Evolutionary conservation across 2,797 vertebrate species (phyloP), one percentile per base, ranked within the genome.

Genomic region (Sandelia bainsii): DNA sequence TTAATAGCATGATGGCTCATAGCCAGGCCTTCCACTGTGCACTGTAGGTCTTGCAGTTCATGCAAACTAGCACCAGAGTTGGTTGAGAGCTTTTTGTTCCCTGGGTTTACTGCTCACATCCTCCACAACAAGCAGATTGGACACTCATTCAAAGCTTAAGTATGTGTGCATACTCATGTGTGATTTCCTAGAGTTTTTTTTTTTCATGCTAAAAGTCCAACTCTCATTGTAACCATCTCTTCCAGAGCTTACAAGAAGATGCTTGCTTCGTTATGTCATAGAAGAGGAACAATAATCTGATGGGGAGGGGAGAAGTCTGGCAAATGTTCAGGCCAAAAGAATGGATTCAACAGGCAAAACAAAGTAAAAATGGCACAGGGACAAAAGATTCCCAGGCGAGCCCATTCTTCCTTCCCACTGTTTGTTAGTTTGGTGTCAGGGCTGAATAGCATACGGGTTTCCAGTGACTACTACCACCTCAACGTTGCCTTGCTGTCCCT

Each of bases 71-170:
- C 52, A 78, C 71, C 66, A 14, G 52, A 62, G n/a, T 57, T 75
- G 64, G 49, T 67, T 54, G 72, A 69, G 58, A 83, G 79, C 22
- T 64, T 75, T 81, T 84, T 84, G 72, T 93, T 86, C 84, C 62
- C 60, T 40, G 62, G 77, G 67, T 90, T 86, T 77, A 62, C 65
- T 85, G 74, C 82, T 85, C 75, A 65, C 80, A 66, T 58, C 69
- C 79, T 75, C 63, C 78, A 79, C 66, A 70, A 82, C 69, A 85
- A 86, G 83, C 73, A 91, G 92, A 92, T 92, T 91, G 89, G 80
- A 19, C 49, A 59, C 78, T 83, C 66, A 53, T 42, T 75, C 64
- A 70, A 48, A 62, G 39, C 48, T 63, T 61, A 39, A 57, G 50
- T 65, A 22, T 61, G 44, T 64, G 17, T 46, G 45, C 16, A 14